A percentile compares a stretch with the other conserved stretches of the same genome.
These are phyloP conservation scores for Clivina fossor DNA, from an alignment of 2,888 invertebrate species.

Conservation along the genomic window DNA sequence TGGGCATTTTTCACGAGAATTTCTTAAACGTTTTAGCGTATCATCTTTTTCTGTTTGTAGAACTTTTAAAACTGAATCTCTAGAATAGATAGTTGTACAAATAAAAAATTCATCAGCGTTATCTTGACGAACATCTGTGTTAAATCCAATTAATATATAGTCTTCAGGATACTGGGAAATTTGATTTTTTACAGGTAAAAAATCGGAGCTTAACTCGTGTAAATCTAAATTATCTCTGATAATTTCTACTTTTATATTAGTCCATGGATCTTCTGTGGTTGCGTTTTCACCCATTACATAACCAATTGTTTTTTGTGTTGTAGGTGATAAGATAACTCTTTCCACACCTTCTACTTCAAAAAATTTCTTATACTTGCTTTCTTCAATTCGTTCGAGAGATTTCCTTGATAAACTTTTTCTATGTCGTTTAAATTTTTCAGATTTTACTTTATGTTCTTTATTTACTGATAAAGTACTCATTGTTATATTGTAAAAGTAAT, in stretches of 20 bases:
- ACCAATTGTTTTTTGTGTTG: slow-evolving; percentile 65
- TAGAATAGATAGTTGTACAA: slow-evolving; percentile 61
- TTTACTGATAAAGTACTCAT: too few species aligned
- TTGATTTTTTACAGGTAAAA: slow-evolving; percentile 51
- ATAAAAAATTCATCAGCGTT: slow-evolving; percentile 66
- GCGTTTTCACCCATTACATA: slow-evolving; percentile 68
- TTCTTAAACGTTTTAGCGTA: slow-evolving; percentile 46
- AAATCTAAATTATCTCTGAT: slow-evolving; percentile 65
- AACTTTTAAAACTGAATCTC: slow-evolving; percentile 55
- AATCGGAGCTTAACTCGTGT: slow-evolving; percentile 58
- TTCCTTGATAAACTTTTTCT: too few species aligned
- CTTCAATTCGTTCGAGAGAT: too few species aligned
- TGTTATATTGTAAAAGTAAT: too few species aligned
- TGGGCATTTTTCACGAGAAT: slow-evolving; percentile 57
- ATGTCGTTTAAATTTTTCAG: too few species aligned
- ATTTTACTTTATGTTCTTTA: too few species aligned
- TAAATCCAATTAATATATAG: slow-evolving; percentile 65
- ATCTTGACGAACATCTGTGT: slow-evolving; percentile 54
- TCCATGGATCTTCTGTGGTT: slow-evolving; percentile 75
- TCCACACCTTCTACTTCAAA: slow-evolving; percentile 61
- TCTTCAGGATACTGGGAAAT: slow-evolving; percentile 51
- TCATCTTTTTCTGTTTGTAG: slow-evolving; percentile 61
- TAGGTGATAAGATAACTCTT: slow-evolving; percentile 57
- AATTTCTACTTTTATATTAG: slow-evolving; percentile 61
- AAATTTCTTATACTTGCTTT: too few species aligned